Evolutionary conservation across 2,888 invertebrate genomes (phyloP).

Genomic region (Chymomyza caudatula): DNA sequence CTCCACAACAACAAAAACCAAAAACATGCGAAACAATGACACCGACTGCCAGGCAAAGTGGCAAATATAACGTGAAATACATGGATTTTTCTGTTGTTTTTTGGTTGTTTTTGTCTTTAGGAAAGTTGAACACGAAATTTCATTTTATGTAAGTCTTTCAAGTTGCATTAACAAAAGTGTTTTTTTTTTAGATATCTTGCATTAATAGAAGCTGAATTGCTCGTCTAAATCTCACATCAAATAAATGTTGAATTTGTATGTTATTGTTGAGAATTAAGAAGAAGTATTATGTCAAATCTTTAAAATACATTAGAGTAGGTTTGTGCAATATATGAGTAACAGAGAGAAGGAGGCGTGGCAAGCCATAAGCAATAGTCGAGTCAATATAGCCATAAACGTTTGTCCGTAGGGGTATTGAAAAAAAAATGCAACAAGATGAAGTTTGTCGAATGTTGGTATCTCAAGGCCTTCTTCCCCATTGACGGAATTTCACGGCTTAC

Average conservation of each 20-base stretch:
- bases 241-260: conserved; percentile 65
- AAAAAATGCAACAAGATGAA: too few relatives aligned
- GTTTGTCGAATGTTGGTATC: too few relatives aligned
- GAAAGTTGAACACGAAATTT: conserved; percentile 5
- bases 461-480: too few relatives aligned
- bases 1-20: conserved; percentile 22
- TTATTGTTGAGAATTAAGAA: neutral
- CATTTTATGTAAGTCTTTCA: conserved; percentile 29
- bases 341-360: too few relatives aligned
- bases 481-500: too few relatives aligned
- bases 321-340: too few relatives aligned
- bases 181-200: conserved; percentile 29
- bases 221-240: conserved; percentile 49
- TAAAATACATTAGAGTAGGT: too few relatives aligned
- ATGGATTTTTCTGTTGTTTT: neutral
- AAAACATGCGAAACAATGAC: conserved; percentile 15
- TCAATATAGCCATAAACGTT: too few relatives aligned
- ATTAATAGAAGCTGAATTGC: conserved; percentile 17
- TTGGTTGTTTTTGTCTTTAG: neutral
- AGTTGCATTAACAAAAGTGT: conserved; percentile 23
- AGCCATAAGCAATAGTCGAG: too few relatives aligned
- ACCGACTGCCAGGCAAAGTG: conserved; percentile 59
- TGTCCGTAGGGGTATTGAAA: too few relatives aligned
- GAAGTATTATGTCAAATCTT: neutral
- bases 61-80: conserved; percentile 72